Percentiles rank a stretch among this genome's conserved stretches.
Conservation (phyloP, 2,113 vertebrate species). For the Ophiodon elongatus region DNA sequence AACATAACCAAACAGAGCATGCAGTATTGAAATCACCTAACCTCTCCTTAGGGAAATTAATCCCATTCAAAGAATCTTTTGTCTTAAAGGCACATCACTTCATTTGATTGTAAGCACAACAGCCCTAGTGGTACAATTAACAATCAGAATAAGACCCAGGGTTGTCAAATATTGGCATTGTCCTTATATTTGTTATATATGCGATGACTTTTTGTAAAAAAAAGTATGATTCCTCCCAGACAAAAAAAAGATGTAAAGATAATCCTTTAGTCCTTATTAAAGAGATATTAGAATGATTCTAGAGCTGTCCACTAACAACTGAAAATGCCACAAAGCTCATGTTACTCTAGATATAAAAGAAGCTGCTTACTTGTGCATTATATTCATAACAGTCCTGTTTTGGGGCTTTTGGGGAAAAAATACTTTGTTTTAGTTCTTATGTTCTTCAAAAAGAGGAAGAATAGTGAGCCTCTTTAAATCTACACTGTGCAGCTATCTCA, state of each 20-base stretch:
- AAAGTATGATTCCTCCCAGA: not conserved
- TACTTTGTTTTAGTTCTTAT: not conserved
- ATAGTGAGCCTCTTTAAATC: conserved; percentile 12
- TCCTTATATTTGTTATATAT: not conserved
- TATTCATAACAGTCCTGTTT: conserved; percentile 4
- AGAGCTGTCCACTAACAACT: not conserved
- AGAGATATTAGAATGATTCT: not conserved
- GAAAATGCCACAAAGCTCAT: not conserved
- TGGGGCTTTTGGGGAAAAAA: not conserved
- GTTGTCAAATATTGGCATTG: not conserved
- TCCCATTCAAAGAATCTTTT: not conserved
- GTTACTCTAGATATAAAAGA: not conserved
- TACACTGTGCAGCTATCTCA: conserved; percentile 25
- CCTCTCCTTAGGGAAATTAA: not conserved
- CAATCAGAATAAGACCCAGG: not conserved
- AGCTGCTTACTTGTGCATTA: not conserved
- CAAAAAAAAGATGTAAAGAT: not conserved
- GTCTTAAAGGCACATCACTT: not conserved
- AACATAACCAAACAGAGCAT: not conserved
- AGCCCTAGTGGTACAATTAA: not conserved
- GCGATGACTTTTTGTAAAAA: not conserved
- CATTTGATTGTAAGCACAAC: not conserved
- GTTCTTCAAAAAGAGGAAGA: not conserved
- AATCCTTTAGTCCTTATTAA: not conserved
- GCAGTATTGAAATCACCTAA: not conserved